Base-by-base conservation (phyloP, 2,797 vertebrate genomes). In the Distichodus sexfasciatus region DNA sequence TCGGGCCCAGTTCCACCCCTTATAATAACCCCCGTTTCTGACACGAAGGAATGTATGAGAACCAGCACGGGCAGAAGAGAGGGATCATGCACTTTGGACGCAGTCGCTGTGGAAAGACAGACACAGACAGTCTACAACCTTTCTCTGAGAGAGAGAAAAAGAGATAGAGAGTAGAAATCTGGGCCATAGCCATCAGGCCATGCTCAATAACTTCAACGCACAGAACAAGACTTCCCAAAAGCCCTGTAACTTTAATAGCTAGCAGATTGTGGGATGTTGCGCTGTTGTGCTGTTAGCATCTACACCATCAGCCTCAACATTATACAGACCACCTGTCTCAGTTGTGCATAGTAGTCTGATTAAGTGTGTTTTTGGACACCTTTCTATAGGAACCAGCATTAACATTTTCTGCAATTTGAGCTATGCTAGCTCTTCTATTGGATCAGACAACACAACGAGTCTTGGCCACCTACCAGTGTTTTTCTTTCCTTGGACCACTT, bases 181-280 rank as follows among this genome's bases (percentile, higher is more conserved):
- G 70, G 70, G 44, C 10, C 43, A 14, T 48, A 28, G 62, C 70
- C 70, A 72, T 72, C 26, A 51, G 26, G 62, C 62, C 35, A 72
- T 9, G 70, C 70, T 66, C 64, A 36, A 72, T 66, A 72, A 44
- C 69, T 72, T 46, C 60, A 24, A 47, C 41, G 6, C 41, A 29
- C 43, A 48, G 43, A 63, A 33, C 60, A 33, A 35, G 7, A 8
- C 44, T 50, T 66, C 62, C 70, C 70, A 59, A 72, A 72, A 72
- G 70, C 46, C 2, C 53, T 19, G 35, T 72, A 72, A 72, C 70
- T 46, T 66, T 72, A 72, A 72, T 35, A 59, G 44, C 46, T 54
- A 59, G 53, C 19, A 59, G 62, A 72, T 59, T 53, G 70, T 72
- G 70, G 70, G 70, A 72, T 64, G 48, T 33, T 14, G 7, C 12